A percentile compares a stretch with the other conserved stretches of the same genome.
These are phyloP conservation scores for Australoheros scitulus DNA, from an alignment of 2,113 vertebrate genomes.

Conservation along the genomic window DNA sequence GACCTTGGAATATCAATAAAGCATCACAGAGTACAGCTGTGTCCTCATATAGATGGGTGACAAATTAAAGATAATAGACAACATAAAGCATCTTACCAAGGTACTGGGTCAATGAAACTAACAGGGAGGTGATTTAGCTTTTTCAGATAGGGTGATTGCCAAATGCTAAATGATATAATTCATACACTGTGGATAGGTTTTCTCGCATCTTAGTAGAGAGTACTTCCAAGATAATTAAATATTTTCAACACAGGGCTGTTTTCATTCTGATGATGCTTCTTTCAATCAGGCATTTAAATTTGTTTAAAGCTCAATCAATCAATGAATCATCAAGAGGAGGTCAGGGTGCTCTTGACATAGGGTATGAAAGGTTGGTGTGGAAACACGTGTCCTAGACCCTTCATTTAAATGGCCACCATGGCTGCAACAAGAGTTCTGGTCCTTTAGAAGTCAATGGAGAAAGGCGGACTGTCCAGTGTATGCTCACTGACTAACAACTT, in stretches of 20 bases:
- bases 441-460: too few species aligned
- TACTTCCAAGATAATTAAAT: neutral
- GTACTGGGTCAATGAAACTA: neutral
- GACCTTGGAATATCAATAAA: constrained; percentile 33
- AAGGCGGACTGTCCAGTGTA: too few species aligned
- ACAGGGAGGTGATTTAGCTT: neutral
- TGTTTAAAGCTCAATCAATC: neutral
- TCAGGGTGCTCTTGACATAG: neutral
- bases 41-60: neutral
- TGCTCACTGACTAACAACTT: too few species aligned
- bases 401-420: too few species aligned
- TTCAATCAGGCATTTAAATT: neutral
- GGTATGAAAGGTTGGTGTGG: neutral
- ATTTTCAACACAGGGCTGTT: neutral
- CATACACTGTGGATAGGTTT: neutral
- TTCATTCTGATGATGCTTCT: neutral
- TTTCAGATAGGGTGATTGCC: neutral
- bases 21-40: constrained; percentile 4
- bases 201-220: neutral
- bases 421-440: too few species aligned
- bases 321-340: neutral
- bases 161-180: neutral
- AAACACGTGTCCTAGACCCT: neutral
- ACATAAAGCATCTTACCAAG: neutral
- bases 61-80: neutral